Base-by-base conservation (phyloP, 1,140 invertebrate genomes). In the Scaptomyza montana region DNA sequence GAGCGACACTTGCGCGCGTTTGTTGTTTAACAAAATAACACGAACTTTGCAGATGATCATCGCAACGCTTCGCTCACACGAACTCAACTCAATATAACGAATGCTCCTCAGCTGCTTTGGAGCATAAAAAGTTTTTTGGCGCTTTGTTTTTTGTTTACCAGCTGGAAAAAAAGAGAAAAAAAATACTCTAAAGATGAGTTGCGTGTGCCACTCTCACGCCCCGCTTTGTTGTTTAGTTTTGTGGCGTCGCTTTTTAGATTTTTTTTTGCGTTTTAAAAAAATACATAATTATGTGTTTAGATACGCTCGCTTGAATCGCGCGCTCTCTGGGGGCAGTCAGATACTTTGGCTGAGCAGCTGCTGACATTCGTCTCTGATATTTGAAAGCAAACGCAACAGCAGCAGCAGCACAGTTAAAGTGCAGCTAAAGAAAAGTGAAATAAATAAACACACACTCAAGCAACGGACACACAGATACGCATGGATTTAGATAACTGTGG, bases 251-350 rank as follows among this genome's bases (percentile, higher is more conserved):
- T 78, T 78, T 33, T 33, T 30, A 6, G 28, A 5, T 33, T 87
- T 87, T 87, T 87, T 87, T 89, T 87, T 87, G 82, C 82, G 82
- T 87, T 89, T 87, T 89, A 87, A 89, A 87, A 86, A 87, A 87
- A 87, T 89, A 87, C 82, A 89, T 87, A 82, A 87, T 89, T 87
- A 89, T 87, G 72, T 80, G 81, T 68, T 86, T 87, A 86, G 81
- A 66, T 82, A 82, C 82, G 72, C 82, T 86, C 66, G 43, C 51
- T 56, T 62, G 62, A 13, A 30, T 43, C 60, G 47, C 3, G 9
- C 39, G 12, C 36, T 56, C 46, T 13, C 30, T 10, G 60, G n/a
- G 9, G 16, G 54, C 36, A 36, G 62, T 74, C 45, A 68, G 81
- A 66, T 82, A 72, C 71, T 84, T 82, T 59, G 62, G 49, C 60